phyloP scores from a whole-genome alignment of 2,888 invertebrate genomes.

The Drosophila kokeensis region DNA sequence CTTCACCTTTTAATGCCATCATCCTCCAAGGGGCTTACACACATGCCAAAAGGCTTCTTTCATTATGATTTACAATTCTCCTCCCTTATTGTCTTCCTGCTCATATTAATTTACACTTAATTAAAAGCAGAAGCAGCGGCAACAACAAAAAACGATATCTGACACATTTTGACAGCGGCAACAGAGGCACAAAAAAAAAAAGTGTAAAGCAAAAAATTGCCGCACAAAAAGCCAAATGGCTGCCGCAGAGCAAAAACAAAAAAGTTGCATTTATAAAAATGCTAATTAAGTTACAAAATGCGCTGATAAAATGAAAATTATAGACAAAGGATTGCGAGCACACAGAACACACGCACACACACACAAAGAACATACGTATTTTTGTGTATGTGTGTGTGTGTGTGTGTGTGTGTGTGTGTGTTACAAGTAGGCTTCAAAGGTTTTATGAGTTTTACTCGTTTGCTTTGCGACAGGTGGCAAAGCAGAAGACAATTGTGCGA shows the following conservation, averaged over 20 bases:
- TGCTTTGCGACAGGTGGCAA: constrained; percentile 64
- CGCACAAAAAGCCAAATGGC: constrained; percentile 16
- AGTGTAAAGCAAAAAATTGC: constrained; percentile 13
- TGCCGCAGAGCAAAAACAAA: constrained; percentile 7
- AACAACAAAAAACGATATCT: constrained; percentile 27
- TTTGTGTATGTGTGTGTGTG: constrained; percentile 3
- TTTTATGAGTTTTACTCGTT: constrained; percentile 8
- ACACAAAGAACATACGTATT: background rate
- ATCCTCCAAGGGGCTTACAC: background rate
- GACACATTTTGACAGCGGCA: constrained; percentile 38
- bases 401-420: constrained; percentile 7
- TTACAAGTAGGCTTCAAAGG: constrained; percentile 58
- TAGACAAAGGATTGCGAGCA: constrained; percentile 52
- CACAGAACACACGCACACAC: background rate
- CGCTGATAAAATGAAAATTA: constrained; percentile 70
- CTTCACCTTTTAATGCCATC: background rate
- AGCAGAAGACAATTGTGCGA: constrained; percentile 57
- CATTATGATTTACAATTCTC: constrained; percentile 38
- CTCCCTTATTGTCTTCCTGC: constrained; percentile 19
- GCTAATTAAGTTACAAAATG: constrained; percentile 77
- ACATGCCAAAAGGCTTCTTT: constrained; percentile 20
- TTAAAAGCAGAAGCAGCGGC: constrained; percentile 50
- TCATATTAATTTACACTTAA: constrained; percentile 64
- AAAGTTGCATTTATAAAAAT: constrained; percentile 65
- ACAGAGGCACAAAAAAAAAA: constrained; percentile 16